Evolutionary conservation across 2,888 invertebrate genomes (phyloP).

Genomic region (Plebejus anna): DNA sequence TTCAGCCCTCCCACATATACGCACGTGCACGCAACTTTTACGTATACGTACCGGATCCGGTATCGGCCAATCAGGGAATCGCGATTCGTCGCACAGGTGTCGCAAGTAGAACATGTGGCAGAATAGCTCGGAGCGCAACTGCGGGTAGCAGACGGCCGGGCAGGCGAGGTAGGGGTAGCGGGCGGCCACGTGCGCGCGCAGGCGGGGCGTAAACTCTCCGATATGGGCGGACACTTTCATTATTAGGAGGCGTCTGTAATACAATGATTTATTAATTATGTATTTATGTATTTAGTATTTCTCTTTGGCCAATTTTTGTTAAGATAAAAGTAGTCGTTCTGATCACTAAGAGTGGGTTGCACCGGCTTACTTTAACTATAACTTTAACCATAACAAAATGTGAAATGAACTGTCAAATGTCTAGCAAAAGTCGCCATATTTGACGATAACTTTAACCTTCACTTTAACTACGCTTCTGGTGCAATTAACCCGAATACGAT

Average conservation of each 20-base stretch:
- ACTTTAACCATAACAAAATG: too few relatives aligned
- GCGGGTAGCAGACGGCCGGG: slow-evolving; percentile 95
- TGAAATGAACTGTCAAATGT: too few relatives aligned
- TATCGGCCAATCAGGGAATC: slow-evolving; percentile 99
- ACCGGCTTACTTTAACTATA: too few relatives aligned
- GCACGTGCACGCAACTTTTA: neutral
- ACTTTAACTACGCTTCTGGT: too few relatives aligned
- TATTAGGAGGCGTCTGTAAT: slow-evolving; percentile 89
- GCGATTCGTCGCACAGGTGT: slow-evolving; percentile 93
- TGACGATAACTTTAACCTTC: too few relatives aligned
- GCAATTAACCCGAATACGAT: too few relatives aligned
- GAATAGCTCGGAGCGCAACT: slow-evolving; percentile 97
- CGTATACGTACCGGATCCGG: slow-evolving; percentile 88
- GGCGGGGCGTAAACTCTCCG: slow-evolving; percentile 96
- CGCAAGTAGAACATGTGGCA: slow-evolving; percentile 99
- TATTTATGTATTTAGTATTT: too few relatives aligned
- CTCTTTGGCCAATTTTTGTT: too few relatives aligned
- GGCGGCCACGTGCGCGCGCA: slow-evolving; percentile 96
- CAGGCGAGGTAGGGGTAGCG: slow-evolving; percentile 97
- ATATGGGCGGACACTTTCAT: slow-evolving; percentile 98
- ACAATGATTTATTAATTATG: neutral
- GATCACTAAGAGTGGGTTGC: too few relatives aligned
- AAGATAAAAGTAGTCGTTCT: too few relatives aligned
- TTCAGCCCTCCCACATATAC: too few relatives aligned
- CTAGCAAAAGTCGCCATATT: too few relatives aligned